A percentile compares a stretch with the other conserved stretches of the same genome.
phyloP scores from a whole-genome alignment of 2,797 vertebrate genomes.

The Anableps anableps region DNA sequence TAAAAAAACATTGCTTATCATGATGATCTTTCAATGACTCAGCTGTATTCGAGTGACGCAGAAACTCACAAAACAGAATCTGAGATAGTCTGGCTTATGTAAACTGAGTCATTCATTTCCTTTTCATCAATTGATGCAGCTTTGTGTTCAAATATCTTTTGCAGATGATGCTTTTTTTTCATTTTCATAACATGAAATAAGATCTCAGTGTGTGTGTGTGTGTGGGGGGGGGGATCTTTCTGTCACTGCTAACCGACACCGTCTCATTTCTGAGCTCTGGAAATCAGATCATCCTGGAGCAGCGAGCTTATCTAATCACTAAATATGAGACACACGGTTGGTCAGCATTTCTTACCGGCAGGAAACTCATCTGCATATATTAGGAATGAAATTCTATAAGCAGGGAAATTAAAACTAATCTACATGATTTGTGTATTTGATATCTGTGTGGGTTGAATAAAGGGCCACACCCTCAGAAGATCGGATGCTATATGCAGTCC shows the following conservation, averaged over 20 bases:
- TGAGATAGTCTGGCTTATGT: neutral
- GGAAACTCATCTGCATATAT: slow-evolving; percentile 15
- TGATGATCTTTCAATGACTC: slow-evolving; percentile 7
- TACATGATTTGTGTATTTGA: neutral
- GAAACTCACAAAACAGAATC: neutral
- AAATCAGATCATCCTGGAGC: slow-evolving; percentile 15
- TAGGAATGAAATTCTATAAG: neutral
- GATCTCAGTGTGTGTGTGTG: neutral
- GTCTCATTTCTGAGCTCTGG: neutral
- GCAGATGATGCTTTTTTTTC: neutral
- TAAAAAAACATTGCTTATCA: neutral
- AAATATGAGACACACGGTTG: neutral
- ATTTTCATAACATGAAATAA: slow-evolving; percentile 2
- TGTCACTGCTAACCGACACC: slow-evolving; percentile 6
- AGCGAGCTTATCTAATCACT: slow-evolving; percentile 16
- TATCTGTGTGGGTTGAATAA: neutral
- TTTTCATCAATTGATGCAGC: neutral
- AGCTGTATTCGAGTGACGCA: neutral
- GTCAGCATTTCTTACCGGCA: slow-evolving; percentile 21
- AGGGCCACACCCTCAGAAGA: neutral
- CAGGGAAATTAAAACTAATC: neutral
- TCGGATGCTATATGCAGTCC: slow-evolving; percentile 8
- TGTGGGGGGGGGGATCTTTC: neutral
- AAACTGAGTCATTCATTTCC: neutral
- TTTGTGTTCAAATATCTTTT: neutral